Conservation (phyloP, 2,797 vertebrate species). For the Cyprinodon diabolis region DNA sequence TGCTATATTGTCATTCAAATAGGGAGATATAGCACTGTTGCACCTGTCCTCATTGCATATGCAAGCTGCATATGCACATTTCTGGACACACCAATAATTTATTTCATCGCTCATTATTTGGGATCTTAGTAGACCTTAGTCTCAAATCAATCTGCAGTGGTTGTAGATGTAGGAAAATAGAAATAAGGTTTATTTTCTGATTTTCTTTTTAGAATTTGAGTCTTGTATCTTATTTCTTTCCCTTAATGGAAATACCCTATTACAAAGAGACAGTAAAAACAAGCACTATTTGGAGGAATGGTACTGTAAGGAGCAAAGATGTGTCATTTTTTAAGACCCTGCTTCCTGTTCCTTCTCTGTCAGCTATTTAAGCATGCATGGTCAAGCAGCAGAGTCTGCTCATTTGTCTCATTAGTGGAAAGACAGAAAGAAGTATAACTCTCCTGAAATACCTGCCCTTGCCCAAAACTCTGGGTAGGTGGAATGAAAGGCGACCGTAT, state of each 20-base stretch:
- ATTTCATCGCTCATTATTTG: too few species aligned
- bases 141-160: not conserved
- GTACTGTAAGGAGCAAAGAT: constrained; percentile 12
- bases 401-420: constrained; percentile 86
- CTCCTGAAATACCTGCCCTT: constrained; percentile 84
- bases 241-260: not conserved
- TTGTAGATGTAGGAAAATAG: not conserved
- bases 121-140: too few species aligned
- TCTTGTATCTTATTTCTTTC: not conserved
- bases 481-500: constrained; percentile 58
- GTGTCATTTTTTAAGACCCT: constrained; percentile 46
- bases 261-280: constrained; percentile 11
- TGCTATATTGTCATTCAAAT: too few species aligned
- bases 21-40: too few species aligned
- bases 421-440: constrained; percentile 86
- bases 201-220: not conserved
- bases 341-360: constrained; percentile 42
- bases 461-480: constrained; percentile 66
- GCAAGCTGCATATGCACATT: too few species aligned
- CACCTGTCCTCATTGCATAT: too few species aligned
- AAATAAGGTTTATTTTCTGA: not conserved
- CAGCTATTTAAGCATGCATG: constrained; percentile 83
- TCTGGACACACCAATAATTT: too few species aligned
- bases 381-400: constrained; percentile 84
- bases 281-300: constrained; percentile 16